Evolutionary conservation across 2,888 invertebrate genomes (phyloP).

Genomic region (Bombyx huttoni): DNA sequence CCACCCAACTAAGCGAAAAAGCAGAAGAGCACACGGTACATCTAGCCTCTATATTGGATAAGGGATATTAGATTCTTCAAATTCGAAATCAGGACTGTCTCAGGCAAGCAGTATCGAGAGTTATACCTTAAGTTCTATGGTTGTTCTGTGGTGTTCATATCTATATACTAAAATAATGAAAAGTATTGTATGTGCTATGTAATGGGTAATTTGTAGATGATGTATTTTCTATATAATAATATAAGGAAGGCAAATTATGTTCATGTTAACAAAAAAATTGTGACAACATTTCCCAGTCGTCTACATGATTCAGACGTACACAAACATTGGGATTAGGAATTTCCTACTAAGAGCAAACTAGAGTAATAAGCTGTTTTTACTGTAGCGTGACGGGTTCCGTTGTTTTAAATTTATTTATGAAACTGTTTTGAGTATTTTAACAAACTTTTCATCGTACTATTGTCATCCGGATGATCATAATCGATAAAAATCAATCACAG

Average conservation of each 20-base stretch:
- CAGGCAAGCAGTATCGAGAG: no score
- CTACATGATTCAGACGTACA: neutral
- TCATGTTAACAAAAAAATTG: neutral
- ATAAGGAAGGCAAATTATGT: no score
- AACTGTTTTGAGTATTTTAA: neutral
- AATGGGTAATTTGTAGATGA: neutral
- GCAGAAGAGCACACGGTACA: no score
- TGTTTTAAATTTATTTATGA: neutral
- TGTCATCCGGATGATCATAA: neutral
- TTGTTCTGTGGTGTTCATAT: no score
- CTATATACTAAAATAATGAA: no score
- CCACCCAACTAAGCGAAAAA: no score
- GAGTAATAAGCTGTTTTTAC: neutral
- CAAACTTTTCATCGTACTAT: neutral
- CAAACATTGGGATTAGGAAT: constrained; percentile 2
- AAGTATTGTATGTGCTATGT: neutral
- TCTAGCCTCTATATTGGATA: no score
- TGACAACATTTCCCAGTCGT: neutral
- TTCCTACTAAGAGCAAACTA: neutral
- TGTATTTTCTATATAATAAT: no score
- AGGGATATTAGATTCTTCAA: no score
- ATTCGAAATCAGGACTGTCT: no score
- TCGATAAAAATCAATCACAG: no score
- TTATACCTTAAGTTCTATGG: no score
- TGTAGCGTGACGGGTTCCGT: neutral